Base-by-base conservation (phyloP, 2,888 invertebrate species). In the Drosophila dives region DNA sequence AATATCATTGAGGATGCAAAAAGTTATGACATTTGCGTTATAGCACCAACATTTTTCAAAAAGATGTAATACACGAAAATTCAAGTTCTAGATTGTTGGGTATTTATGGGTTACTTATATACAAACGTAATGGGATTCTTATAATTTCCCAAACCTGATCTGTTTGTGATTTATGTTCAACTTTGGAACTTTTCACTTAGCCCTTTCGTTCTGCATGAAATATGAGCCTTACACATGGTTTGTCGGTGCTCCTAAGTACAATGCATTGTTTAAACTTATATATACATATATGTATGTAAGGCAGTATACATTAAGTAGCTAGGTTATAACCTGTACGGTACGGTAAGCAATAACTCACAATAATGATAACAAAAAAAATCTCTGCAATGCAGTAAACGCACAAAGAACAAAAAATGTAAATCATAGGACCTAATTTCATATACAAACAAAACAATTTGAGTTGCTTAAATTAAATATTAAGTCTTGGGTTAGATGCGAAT, bases 261-360 rank as follows among this genome's bases (percentile, higher is more conserved):
- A 65, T 63, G 74, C 59, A 55, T 42, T 61, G 2, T 11, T 65
- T 49, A 33, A 36, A 11, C 33, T 59, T 60, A 53, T 74, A 20
- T 32, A 32, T n/a, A 29, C 7, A n/a, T 40, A 17, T 29, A 12
- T 50, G 6, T 56, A 32, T 42, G 67, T 54, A 71, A 75, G 83
- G 89, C 89, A 86, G 86, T 77, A 71, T 54, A 54, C 58, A 58
- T 17, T 50, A n/a, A 54, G 17, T 45, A 50, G 61, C 51, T 75
- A 42, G 62, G 40, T 77, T 40, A 26, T 26, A 49, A 45, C 40
- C 29, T 33, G 20, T 58, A 54, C 26, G 23, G 10, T 40, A 45
- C 29, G 29, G 29, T 29, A 54, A 40, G 38, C 34, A 38, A 17
- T 45, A 11, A 20, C 33, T 49, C 62, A 55, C 49, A 50, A 23